Evolutionary conservation across 2,888 invertebrate species (phyloP).

Genomic region (Tachina fera): DNA sequence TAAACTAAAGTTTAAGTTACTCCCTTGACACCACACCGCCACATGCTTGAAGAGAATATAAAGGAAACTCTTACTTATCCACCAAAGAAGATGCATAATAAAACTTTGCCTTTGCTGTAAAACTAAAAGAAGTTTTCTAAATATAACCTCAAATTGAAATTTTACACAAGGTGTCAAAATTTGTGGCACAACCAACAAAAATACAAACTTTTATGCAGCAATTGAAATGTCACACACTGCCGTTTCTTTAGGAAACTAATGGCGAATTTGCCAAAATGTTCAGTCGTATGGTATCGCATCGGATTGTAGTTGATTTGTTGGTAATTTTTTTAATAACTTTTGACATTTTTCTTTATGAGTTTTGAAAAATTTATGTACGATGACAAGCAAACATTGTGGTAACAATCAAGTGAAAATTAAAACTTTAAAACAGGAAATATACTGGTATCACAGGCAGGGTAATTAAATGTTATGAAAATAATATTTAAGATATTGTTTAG

Average conservation of each 20-base stretch:
- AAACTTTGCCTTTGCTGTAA: background rate
- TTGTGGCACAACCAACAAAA: conserved; percentile 24
- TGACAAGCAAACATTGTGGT: conserved; percentile 25
- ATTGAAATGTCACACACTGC: conserved; percentile 41
- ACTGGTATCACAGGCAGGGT: background rate
- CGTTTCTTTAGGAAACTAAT: background rate
- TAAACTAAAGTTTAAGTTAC: background rate
- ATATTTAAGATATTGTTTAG: too few species aligned
- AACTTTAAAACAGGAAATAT: background rate
- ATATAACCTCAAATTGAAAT: conserved; percentile 49
- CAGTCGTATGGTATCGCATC: background rate
- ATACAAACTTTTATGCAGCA: background rate
- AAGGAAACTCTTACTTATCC: background rate
- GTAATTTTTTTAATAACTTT: conserved; percentile 41
- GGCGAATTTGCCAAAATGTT: conserved; percentile 16
- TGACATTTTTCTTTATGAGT: conserved; percentile 27
- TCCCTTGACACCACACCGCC: background rate
- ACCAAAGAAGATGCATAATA: background rate
- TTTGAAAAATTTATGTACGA: conserved; percentile 19
- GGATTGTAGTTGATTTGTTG: background rate
- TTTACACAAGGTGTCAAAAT: conserved; percentile 56
- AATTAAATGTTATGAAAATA: too few species aligned
- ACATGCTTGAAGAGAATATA: background rate
- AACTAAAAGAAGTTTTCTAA: conserved; percentile 15
- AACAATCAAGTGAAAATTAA: background rate